These are phyloP conservation scores for Athalia rosae DNA, from an alignment of 2,888 invertebrate genomes.

Conservation along the genomic window DNA sequence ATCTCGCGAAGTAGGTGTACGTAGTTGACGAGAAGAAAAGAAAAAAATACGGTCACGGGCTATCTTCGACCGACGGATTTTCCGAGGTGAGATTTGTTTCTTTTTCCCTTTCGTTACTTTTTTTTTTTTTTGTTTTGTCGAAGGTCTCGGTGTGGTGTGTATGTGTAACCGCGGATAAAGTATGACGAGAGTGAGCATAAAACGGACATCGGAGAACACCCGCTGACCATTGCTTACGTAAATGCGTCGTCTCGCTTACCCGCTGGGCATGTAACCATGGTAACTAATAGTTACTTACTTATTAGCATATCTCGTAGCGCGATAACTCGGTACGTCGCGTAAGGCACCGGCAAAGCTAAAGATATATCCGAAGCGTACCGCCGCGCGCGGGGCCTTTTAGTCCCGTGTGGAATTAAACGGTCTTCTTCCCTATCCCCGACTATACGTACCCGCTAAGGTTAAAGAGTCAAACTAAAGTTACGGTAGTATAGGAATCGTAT, in stretches of 20 bases:
- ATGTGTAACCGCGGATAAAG: not conserved
- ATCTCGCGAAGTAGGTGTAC: not conserved
- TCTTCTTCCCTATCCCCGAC: not conserved
- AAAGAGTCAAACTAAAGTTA: constrained; percentile 2
- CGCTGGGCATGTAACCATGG: constrained; percentile 49
- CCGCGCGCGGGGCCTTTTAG: not conserved
- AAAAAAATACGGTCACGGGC: too few relatives aligned
- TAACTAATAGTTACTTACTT: constrained; percentile 52
- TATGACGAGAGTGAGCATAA: constrained; percentile 25
- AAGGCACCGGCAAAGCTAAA: constrained; percentile 45
- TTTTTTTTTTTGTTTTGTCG: not conserved
- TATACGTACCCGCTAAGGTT: not conserved
- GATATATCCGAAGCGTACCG: not conserved
- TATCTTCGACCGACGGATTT: too few relatives aligned
- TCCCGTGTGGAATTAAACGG: not conserved
- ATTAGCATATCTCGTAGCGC: constrained; percentile 62
- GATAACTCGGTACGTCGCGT: constrained; percentile 61
- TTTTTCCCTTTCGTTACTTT: not conserved
- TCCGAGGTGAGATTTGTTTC: not conserved
- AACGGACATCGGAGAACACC: constrained; percentile 33
- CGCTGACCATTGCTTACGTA: constrained; percentile 42
- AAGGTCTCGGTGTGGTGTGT: too few relatives aligned
- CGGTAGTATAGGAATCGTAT: not conserved
- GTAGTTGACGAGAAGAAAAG: too few relatives aligned
- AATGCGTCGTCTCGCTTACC: constrained; percentile 37